These are phyloP conservation scores for Drosophila persimilis DNA, from an alignment of 1,140 invertebrate species.

Conservation along the genomic window DNA sequence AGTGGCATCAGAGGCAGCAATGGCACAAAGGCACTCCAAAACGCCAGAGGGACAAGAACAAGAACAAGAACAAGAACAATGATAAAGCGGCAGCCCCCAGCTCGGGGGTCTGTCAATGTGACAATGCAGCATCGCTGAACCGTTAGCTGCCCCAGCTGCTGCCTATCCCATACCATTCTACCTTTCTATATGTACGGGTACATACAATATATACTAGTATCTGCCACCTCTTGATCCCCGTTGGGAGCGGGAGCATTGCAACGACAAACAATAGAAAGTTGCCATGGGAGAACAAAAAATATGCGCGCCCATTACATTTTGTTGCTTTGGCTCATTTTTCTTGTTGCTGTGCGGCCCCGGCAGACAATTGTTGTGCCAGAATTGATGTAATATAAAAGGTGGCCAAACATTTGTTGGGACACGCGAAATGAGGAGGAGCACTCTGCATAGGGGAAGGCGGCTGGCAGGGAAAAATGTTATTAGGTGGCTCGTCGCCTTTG, in stretches of 20 bases:
- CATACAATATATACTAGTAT: too few relatives aligned
- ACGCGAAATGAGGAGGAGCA: conserved; percentile 25
- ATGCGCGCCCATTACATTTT: conserved; percentile 59
- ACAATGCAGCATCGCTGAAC: conserved; percentile 58
- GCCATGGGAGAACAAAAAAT: conserved; percentile 56
- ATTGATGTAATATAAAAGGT: conserved; percentile 70
- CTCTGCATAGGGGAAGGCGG: conserved; percentile 3
- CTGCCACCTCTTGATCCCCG: conserved; percentile 20
- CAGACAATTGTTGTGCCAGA: conserved; percentile 58
- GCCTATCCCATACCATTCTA: not conserved
- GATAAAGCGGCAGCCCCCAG: conserved; percentile 38
- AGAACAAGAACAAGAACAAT: conserved; percentile 49
- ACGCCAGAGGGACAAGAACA: conserved; percentile 51
- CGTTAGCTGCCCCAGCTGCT: conserved; percentile 14
- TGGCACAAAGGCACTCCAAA: conserved; percentile 66
- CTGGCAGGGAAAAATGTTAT: conserved; percentile 59
- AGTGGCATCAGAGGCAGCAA: conserved; percentile 27
- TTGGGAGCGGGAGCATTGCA: conserved; percentile 27
- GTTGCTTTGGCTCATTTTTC: conserved; percentile 53
- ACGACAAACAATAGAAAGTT: conserved; percentile 58
- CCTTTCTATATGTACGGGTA: too few relatives aligned
- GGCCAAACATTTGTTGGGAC: conserved; percentile 67
- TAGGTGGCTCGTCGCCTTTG: conserved; percentile 71
- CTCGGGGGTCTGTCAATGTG: conserved; percentile 62
- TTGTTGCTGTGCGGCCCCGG: conserved; percentile 28